phyloP scores from a whole-genome alignment of 2,888 invertebrate species.

The Malthinus flaveolus region DNA sequence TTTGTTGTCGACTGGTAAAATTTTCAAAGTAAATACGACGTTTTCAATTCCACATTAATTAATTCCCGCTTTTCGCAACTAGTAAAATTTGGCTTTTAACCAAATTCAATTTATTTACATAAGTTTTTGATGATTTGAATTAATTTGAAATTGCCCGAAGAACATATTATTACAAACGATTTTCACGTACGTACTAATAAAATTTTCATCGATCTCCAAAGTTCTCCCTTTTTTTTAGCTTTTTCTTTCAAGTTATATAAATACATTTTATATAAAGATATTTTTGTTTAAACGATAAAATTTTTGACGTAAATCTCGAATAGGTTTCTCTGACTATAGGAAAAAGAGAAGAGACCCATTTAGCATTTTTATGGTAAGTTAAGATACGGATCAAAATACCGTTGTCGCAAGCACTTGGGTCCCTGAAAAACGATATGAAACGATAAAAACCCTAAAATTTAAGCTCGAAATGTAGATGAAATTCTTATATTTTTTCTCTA shows the following conservation, averaged over 20 bases:
- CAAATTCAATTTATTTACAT: not conserved
- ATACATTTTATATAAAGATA: constrained; percentile 23
- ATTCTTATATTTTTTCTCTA: too few species aligned
- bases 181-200: not conserved
- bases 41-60: constrained; percentile 1
- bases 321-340: constrained; percentile 28
- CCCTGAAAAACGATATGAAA: constrained; percentile 38
- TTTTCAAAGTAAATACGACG: not conserved
- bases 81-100: not conserved
- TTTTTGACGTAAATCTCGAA: constrained; percentile 40
- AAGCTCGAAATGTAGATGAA: constrained; percentile 30
- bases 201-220: not conserved
- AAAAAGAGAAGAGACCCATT: constrained; percentile 33
- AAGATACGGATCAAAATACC: constrained; percentile 42
- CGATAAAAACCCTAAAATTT: constrained; percentile 39
- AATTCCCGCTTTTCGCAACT: not conserved
- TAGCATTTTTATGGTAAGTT: constrained; percentile 42
- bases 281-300: constrained; percentile 35
- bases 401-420: constrained; percentile 40
- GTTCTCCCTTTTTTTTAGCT: not conserved
- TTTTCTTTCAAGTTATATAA: constrained; percentile 1
- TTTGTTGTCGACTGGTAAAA: not conserved
- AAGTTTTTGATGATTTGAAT: not conserved
- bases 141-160: not conserved
- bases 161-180: not conserved